Evolutionary conservation across 2,888 invertebrate species (phyloP), one percentile per base, ranked within the genome.

Genomic region (Drosophila paranaensis): DNA sequence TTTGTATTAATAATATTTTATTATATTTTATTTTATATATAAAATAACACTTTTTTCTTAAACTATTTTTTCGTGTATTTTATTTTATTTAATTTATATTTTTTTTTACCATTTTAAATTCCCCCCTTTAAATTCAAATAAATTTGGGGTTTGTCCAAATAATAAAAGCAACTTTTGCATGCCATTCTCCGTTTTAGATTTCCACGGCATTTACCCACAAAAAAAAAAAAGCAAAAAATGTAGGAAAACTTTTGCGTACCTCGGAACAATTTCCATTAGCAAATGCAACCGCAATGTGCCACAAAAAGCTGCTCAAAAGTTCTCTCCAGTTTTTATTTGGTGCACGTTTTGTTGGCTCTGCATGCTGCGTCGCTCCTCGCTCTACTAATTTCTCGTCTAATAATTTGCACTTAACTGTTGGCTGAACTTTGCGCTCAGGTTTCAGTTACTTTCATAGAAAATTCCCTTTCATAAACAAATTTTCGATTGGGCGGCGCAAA

Each of bases 391-490:
- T 71, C 30, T 64, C 71, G 50, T 67, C 81, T 74, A 82, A 79
- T 82, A 88, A 88, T 82, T 82, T 82, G 73, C 82, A 82, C 82
- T 82, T 84, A 84, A 84, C 68, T 79, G 70, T 65, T 54, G 33
- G 57, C 16, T 25, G 51, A 60, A 60, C 74, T 71, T 25, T 58
- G 53, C 27, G 70, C 55, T 27, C 43, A 33, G 81, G 69, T 68
- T 45, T 85, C 69, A 71, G 72, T 72, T 82, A 79, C 82, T 77
- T 77, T 79, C 85, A 79, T 74, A 39, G 62, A 58, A 71, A 85
- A 83, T 85, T 83, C 80, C 69, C 83, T 88, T 88, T 85, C 80
- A 85, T 81, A 79, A 74, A 68, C 77, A 76, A 62, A 78, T 73
- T 76, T 65, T 63, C 48, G 42, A 60, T 43, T 30, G 33, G 60